phyloP scores from a whole-genome alignment of 2,113 vertebrate species.

The Melanostigma gelatinosum region DNA sequence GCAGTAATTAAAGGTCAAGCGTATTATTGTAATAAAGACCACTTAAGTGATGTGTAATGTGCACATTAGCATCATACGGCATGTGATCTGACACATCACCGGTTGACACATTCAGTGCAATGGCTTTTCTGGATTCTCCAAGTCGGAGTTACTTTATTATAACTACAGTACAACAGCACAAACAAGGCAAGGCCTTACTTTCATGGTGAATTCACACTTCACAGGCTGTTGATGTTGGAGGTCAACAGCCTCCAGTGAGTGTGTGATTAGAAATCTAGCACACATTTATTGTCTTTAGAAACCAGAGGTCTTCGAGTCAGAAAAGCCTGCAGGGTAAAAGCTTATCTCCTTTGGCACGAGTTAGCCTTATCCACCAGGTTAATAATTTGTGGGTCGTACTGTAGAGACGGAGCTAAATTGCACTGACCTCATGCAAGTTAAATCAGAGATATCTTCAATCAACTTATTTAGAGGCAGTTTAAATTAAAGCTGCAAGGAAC shows the following conservation, averaged over 20 bases:
- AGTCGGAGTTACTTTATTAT: conserved; percentile 3
- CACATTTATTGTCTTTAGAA: conserved; percentile 42
- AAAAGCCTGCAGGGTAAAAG: conserved; percentile 38
- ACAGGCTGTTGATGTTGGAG: conserved; percentile 41
- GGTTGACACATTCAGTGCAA: background rate
- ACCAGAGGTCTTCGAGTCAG: conserved; percentile 36
- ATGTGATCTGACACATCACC: background rate
- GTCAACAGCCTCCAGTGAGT: conserved; percentile 37
- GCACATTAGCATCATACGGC: background rate
- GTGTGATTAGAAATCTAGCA: conserved; percentile 32
- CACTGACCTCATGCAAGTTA: conserved; percentile 28
- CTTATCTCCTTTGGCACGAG: conserved; percentile 17
- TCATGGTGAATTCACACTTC: conserved; percentile 27
- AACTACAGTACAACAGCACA: conserved; percentile 9
- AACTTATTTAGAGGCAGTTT: background rate
- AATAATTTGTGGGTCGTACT: conserved; percentile 36
- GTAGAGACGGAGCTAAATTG: conserved; percentile 18
- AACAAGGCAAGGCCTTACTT: conserved; percentile 1
- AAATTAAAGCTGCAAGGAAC: background rate
- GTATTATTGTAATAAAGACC: background rate
- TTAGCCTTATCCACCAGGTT: conserved; percentile 30
- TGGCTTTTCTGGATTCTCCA: background rate
- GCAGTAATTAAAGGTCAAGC: conserved; percentile 36
- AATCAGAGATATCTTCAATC: conserved; percentile 2
- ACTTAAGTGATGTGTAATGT: conserved; percentile 9